Evolutionary conservation across 2,888 invertebrate species (phyloP).

Genomic region (Agapostemon virescens): DNA sequence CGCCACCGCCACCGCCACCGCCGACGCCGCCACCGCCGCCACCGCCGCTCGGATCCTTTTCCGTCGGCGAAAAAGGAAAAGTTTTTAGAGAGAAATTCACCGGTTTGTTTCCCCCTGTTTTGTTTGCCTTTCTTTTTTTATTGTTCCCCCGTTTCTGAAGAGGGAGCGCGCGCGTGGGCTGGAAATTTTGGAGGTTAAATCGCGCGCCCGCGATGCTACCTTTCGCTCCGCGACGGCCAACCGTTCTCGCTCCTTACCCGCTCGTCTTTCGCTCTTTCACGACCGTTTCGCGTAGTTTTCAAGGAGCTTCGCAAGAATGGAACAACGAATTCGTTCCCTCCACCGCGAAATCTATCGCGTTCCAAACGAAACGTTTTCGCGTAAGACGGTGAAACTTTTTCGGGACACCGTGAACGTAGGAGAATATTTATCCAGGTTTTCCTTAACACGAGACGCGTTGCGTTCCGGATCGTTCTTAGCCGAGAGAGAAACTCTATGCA

Average conservation of each 20-base stretch:
- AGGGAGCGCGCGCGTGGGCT: background rate
- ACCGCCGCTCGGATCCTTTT: slow-evolving; percentile 13
- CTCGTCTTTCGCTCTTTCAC: background rate
- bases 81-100: slow-evolving; percentile 43
- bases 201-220: background rate
- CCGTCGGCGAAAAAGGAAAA: slow-evolving; percentile 15
- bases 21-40: too few relatives aligned
- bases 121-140: background rate
- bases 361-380: background rate
- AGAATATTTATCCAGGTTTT: slow-evolving; percentile 44
- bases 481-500: slow-evolving; percentile 74
- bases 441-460: slow-evolving; percentile 21
- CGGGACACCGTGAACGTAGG: background rate
- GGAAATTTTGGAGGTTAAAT: background rate
- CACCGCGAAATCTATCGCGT: background rate
- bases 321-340: background rate
- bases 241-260: background rate
- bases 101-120: slow-evolving; percentile 18
- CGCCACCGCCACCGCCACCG: too few relatives aligned
- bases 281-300: background rate
- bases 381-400: background rate
- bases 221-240: background rate
- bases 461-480: slow-evolving; percentile 33
- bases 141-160: background rate
- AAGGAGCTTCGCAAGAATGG: background rate